Conservation (phyloP, 1,140 invertebrate species). For the Hyposmocoma kahamanoa region DNA sequence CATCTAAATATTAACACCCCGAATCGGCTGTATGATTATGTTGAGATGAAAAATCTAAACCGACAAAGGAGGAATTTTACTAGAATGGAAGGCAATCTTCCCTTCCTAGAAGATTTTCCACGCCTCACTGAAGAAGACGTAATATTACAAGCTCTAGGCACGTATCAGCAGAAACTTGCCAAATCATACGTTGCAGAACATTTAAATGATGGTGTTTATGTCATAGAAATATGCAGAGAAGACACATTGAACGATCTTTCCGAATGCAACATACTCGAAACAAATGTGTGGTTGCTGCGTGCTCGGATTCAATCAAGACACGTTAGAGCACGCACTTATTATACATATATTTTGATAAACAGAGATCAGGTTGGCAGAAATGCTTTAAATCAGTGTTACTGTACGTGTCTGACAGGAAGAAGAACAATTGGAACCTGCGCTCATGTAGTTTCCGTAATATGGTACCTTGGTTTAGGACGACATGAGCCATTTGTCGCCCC, state of each 20-base stretch:
- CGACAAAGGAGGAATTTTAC: neutral
- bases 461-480: neutral
- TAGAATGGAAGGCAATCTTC: neutral
- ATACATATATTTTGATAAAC: neutral
- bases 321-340: neutral
- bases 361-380: neutral
- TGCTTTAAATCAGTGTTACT: neutral
- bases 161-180: neutral
- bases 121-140: neutral
- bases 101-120: neutral
- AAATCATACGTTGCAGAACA: neutral
- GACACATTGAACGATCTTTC: neutral
- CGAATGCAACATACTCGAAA: neutral
- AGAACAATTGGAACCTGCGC: slow-evolving; percentile 1
- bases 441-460: slow-evolving; percentile 1
- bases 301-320: neutral
- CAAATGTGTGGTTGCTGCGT: neutral
- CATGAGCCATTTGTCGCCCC: too few species aligned
- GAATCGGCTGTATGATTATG: neutral
- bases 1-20: neutral
- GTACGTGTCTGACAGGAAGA: neutral
- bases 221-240: neutral
- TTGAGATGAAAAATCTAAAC: neutral
- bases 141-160: neutral
- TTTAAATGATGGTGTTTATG: neutral